phyloP scores from a whole-genome alignment of 2,888 invertebrate genomes.

The Drosophila affinis region DNA sequence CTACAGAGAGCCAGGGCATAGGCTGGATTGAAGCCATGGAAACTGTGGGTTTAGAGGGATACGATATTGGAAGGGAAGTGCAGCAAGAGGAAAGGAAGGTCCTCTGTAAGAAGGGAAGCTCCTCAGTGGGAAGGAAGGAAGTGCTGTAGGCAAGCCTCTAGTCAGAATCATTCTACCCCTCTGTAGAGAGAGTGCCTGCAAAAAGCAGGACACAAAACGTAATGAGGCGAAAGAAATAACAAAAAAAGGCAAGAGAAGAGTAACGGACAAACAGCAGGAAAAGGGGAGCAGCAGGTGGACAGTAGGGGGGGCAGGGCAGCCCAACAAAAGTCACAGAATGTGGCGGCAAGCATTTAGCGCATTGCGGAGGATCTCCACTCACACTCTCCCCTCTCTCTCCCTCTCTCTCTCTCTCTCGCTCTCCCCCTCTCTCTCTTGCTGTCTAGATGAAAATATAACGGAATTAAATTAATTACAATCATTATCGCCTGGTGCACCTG shows the following conservation, averaged over 20 bases:
- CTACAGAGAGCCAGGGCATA: neutral
- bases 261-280: neutral
- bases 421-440: slow-evolving; percentile 14
- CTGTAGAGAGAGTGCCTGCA: neutral
- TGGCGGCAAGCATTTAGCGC: slow-evolving; percentile 79
- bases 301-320: neutral
- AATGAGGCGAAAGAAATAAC: slow-evolving; percentile 58
- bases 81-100: too few relatives aligned
- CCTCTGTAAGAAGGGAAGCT: too few relatives aligned
- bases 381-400: too few relatives aligned
- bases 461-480: slow-evolving; percentile 83
- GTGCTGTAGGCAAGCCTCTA: too few relatives aligned
- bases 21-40: neutral
- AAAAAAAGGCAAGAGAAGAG: slow-evolving; percentile 4
- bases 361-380: slow-evolving; percentile 72
- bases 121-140: too few relatives aligned
- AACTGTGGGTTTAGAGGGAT: too few relatives aligned
- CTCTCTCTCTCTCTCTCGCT: slow-evolving; percentile 4
- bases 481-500: slow-evolving; percentile 75
- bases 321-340: slow-evolving; percentile 49
- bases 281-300: neutral
- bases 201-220: slow-evolving; percentile 55
- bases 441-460: slow-evolving; percentile 81
- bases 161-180: neutral
- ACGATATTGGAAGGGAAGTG: too few relatives aligned